Percentiles rank a stretch among this genome's conserved stretches.
Conservation (phyloP, 2,113 vertebrate species). For the Entelurus aequoreus region DNA sequence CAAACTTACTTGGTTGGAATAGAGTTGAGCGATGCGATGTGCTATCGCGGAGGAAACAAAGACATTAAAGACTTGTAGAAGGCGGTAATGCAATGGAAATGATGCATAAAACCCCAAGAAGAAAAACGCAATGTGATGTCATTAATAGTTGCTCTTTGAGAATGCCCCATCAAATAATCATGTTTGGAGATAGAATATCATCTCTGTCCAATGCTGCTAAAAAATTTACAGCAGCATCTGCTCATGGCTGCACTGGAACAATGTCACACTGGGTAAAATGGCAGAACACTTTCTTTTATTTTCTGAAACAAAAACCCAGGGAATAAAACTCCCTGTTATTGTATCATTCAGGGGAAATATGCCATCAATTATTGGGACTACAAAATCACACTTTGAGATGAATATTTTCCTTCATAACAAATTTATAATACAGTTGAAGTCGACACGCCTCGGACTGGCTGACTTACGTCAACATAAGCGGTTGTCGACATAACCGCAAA, state of each 20-base stretch:
- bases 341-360: conserved; percentile 4
- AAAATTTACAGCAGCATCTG: conserved; percentile 25
- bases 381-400: conserved; percentile 5
- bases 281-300: conserved; percentile 20
- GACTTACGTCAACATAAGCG: too few relatives aligned
- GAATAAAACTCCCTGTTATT: conserved; percentile 9
- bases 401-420: conserved; percentile 18
- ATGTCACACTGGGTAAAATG: conserved; percentile 31
- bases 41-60: too few relatives aligned
- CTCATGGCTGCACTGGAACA: conserved; percentile 23
- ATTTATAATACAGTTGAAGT: not conserved
- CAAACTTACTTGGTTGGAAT: too few relatives aligned
- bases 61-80: too few relatives aligned
- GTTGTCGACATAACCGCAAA: too few relatives aligned
- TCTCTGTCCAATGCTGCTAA: conserved; percentile 17
- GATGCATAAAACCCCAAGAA: too few relatives aligned
- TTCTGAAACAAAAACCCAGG: conserved; percentile 2
- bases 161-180: not conserved
- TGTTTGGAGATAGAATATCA: conserved; percentile 4
- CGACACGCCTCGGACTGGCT: too few relatives aligned
- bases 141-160: not conserved
- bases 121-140: too few relatives aligned
- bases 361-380: conserved; percentile 6
- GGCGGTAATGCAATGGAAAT: too few relatives aligned
- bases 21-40: too few relatives aligned